Base-by-base conservation (phyloP, 2,797 vertebrate species). In the Chromis chromis region DNA sequence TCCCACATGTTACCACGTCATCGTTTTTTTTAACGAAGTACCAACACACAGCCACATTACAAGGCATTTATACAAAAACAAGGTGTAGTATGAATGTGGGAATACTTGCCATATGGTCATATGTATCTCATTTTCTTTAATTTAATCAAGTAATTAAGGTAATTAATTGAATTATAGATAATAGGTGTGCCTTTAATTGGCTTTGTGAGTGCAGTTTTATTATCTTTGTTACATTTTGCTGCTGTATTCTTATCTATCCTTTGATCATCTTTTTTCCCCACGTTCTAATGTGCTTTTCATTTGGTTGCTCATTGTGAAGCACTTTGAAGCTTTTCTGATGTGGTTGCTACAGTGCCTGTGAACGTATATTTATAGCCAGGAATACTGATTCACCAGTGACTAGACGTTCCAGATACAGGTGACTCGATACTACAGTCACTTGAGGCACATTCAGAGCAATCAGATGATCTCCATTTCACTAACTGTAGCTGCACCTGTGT, bases 231-330 rank as follows among this genome's bases (percentile, higher is more conserved):
- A 60, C 21, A 59, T 28, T 48, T n/a, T 10, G 33, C n/a, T 48
- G 19, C 19, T n/a, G 46, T 11, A 9, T 48, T 61, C 13, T 70
- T 79, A 58, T 48, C 24, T 25, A 22, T 21, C 25, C 40, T 74
- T 69, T 70, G 56, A 72, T 67, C 72, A 21, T 71, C 61, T 69
- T 68, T 59, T 57, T 62, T 67, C 66, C 55, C 21, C 65, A n/a
- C n/a, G n/a, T n/a, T n/a, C n/a, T n/a, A 58, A 70, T 61, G 42
- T 33, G 40, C 52, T 66, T 68, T 62, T 44, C 40, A 71, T 78
- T 69, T 31, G 31, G 31, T 31, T 56, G n/a, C 24, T 67, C 39
- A 44, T 8, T 40, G 33, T 69, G 39, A 58, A 62, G 54, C 39
- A 21, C 59, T 66, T 44, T 40, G 44, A 57, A 16, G 66, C 21